phyloP scores from a whole-genome alignment of 2,888 invertebrate species.

The Torymus tubicola region DNA sequence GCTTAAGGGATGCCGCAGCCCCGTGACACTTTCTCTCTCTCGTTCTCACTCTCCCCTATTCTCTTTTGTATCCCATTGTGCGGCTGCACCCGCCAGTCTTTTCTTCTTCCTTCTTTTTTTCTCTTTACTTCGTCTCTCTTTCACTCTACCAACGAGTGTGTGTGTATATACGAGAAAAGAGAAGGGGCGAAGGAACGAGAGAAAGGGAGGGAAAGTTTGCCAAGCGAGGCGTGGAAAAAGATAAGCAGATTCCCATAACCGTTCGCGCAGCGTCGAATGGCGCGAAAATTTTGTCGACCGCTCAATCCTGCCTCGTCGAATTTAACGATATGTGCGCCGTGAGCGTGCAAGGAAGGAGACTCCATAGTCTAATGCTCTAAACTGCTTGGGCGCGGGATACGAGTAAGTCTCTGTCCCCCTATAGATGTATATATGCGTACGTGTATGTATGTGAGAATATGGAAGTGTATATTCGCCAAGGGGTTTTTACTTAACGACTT shows the following conservation, averaged over 20 bases:
- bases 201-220: constrained; percentile 51
- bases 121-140: background rate
- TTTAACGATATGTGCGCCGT: background rate
- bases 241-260: constrained; percentile 60
- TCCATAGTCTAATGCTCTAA: constrained; percentile 14
- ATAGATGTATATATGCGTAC: too few relatives aligned
- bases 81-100: constrained; percentile 20
- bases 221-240: constrained; percentile 57
- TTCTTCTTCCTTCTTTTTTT: constrained; percentile 32
- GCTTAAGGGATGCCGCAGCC: constrained; percentile 51
- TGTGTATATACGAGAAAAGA: too few relatives aligned
- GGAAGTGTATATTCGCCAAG: too few relatives aligned
- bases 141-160: constrained; percentile 10
- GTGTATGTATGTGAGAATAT: too few relatives aligned
- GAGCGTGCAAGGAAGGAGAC: background rate
- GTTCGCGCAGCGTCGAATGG: constrained; percentile 58
- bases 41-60: background rate
- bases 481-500: too few relatives aligned
- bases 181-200: background rate
- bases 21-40: constrained; percentile 5
- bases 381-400: background rate
- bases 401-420: background rate
- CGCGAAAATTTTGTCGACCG: constrained; percentile 50
- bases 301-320: constrained; percentile 32
- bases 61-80: constrained; percentile 29